Evolutionary conservation across 1,140 invertebrate species (phyloP).

Genomic region (Euwallacea similis): DNA sequence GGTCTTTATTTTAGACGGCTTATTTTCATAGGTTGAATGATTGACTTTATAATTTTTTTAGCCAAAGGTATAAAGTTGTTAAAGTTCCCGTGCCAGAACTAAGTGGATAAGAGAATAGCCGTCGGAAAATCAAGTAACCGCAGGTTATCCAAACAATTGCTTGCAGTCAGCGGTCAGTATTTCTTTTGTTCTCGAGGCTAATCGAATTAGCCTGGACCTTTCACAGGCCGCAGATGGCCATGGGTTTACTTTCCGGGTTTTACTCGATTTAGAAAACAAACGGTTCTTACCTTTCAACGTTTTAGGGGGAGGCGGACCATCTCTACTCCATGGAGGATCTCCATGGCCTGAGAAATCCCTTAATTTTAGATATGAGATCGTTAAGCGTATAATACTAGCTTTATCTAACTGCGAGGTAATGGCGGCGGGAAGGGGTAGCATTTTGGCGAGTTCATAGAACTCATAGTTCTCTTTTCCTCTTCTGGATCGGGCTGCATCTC

Average conservation of each 20-base stretch:
- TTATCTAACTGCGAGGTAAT: slow-evolving; percentile 98
- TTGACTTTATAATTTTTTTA: too few species aligned
- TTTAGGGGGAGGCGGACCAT: slow-evolving; percentile 75
- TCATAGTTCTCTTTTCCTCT: slow-evolving; percentile 98
- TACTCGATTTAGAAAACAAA: slow-evolving; percentile 13
- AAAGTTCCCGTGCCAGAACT: background rate
- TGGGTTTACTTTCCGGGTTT: slow-evolving; percentile 25
- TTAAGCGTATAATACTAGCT: slow-evolving; percentile 97
- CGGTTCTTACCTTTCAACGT: slow-evolving; percentile 77
- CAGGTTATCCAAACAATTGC: slow-evolving; percentile 33
- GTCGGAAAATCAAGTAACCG: slow-evolving; percentile 22
- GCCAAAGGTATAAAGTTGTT: too few species aligned
- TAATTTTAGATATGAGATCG: slow-evolving; percentile 95
- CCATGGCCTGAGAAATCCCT: slow-evolving; percentile 93
- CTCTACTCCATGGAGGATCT: slow-evolving; percentile 90
- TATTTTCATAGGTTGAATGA: background rate
- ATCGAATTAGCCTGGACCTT: slow-evolving; percentile 34
- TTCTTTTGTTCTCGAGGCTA: slow-evolving; percentile 35
- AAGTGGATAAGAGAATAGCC: slow-evolving; percentile 13
- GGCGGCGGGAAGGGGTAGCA: slow-evolving; percentile 92
- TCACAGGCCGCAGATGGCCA: slow-evolving; percentile 28
- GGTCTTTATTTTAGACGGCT: too few species aligned
- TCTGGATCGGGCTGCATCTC: slow-evolving; percentile 91
- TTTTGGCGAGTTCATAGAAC: slow-evolving; percentile 97
- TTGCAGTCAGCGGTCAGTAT: slow-evolving; percentile 35